Base-by-base conservation (phyloP, 2,113 vertebrate species). In the Hippocampus mohnikei region DNA sequence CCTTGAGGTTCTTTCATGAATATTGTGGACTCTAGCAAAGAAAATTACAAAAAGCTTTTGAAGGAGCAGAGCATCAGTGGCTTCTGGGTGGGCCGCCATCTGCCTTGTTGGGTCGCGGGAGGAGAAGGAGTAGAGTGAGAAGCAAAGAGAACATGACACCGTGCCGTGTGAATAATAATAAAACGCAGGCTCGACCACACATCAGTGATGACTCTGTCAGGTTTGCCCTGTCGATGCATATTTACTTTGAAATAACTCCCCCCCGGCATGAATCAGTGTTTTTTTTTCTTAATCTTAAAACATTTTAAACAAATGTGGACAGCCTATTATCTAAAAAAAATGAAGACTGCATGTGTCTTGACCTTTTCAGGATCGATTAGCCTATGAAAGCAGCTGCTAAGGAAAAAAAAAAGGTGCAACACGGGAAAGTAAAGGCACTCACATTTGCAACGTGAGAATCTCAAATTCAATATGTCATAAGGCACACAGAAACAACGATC, bases 401-500 rank as follows among this genome's bases (percentile, higher is more conserved):
- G 69, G 25, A 18, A 20, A 61, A 41, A 3, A 33, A 8, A 70
- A 4, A n/a, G 21, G 21, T 9, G 20, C 9, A 55, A 55, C 2
- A 23, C 20, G 1, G 2, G 21, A n/a, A 53, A n/a, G 20, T 9
- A 2, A 66, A 66, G 10, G 68, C 68, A 66, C 11, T 29, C 59
- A 65, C 20, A 59, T 79, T 78, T 71, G 60, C 58, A 58, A 58
- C 62, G 62, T 69, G 76, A 69, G 84, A 75, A 78, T 72, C 74
- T 68, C 52, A 83, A 88, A 81, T 56, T 72, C 74, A 81, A 86
- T 81, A 74, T 74, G 63, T 80, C 81, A 67, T 85, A 81, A 84
- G 74, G 73, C 67, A 66, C 68, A 67, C 61, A 74, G 72, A 79
- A 59, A 46, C 56, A 50, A 65, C 81, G 72, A 81, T 73, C 68